A percentile compares a stretch with the other conserved stretches of the same genome.
phyloP scores from a whole-genome alignment of 2,797 vertebrate genomes.

The Lutjanus campechanus region DNA sequence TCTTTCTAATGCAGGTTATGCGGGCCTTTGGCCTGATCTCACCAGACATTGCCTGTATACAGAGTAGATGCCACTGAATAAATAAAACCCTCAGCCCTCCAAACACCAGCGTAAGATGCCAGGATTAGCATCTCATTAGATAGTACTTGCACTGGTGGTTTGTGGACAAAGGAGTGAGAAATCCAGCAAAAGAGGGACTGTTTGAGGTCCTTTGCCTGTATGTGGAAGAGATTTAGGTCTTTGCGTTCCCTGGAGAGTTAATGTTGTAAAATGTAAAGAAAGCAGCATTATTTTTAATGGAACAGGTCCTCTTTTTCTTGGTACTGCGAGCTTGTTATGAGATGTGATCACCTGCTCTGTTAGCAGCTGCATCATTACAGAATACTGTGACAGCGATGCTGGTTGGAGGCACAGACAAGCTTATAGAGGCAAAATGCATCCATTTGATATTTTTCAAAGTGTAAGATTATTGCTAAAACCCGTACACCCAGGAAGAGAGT shows the following conservation, averaged over 20 bases:
- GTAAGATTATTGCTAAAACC: slow-evolving; percentile 51
- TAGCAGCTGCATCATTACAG: slow-evolving; percentile 36
- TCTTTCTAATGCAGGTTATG: slow-evolving; percentile 72
- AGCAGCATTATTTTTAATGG: slow-evolving; percentile 27
- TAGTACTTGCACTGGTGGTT: slow-evolving; percentile 44
- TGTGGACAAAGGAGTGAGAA: slow-evolving; percentile 74
- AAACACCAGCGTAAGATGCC: slow-evolving; percentile 76
- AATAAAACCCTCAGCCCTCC: slow-evolving; percentile 77
- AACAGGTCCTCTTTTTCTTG: slow-evolving; percentile 5
- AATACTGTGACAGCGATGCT: slow-evolving; percentile 14
- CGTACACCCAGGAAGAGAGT: slow-evolving; percentile 26
- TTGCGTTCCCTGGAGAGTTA: slow-evolving; percentile 28
- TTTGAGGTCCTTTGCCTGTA: slow-evolving; percentile 31
- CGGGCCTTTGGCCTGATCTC: slow-evolving; percentile 71
- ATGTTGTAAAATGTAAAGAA: slow-evolving; percentile 60
- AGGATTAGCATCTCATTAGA: slow-evolving; percentile 86
- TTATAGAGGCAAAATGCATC: slow-evolving; percentile 7
- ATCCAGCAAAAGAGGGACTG: slow-evolving; percentile 26
- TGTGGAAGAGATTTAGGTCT: slow-evolving; percentile 54
- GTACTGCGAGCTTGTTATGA: slow-evolving; percentile 36
- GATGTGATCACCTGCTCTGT: slow-evolving; percentile 31
- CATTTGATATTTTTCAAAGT: slow-evolving; percentile 35
- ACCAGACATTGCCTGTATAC: slow-evolving; percentile 77
- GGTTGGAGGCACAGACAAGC: not conserved
- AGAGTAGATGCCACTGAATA: slow-evolving; percentile 81